Conservation (phyloP, 2,113 vertebrate species). For the Thamnophis sirtalis region DNA sequence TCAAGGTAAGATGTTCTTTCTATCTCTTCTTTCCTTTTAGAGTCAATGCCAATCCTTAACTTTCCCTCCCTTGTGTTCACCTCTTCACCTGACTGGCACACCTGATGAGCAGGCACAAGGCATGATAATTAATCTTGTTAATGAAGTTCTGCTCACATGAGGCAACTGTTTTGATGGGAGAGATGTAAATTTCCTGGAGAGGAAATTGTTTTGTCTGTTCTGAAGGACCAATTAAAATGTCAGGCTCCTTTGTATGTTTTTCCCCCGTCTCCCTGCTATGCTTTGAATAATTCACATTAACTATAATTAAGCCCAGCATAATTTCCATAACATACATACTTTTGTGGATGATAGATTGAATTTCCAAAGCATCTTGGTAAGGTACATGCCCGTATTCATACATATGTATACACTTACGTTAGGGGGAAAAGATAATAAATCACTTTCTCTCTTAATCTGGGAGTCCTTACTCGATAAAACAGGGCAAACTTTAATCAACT, state of each 20-base stretch:
- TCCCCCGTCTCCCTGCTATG: slow-evolving; percentile 56
- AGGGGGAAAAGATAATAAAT: slow-evolving; percentile 24
- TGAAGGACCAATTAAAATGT: slow-evolving; percentile 77
- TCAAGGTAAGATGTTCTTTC: slow-evolving; percentile 77
- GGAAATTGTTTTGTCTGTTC: slow-evolving; percentile 77
- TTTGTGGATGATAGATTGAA: slow-evolving; percentile 58
- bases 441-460: slow-evolving; percentile 16
- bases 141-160: slow-evolving; percentile 70
- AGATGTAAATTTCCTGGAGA: slow-evolving; percentile 73
- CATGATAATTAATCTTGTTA: slow-evolving; percentile 70
- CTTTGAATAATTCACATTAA: slow-evolving; percentile 74
- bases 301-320: slow-evolving; percentile 71
- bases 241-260: slow-evolving; percentile 70
- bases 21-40: not conserved
- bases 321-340: slow-evolving; percentile 62
- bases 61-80: slow-evolving; percentile 15
- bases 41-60: slow-evolving; percentile 24
- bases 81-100: slow-evolving; percentile 59
- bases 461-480: slow-evolving; percentile 25
- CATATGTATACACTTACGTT: not conserved
- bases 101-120: slow-evolving; percentile 53
- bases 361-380: slow-evolving; percentile 35
- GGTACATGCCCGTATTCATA: not conserved
- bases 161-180: slow-evolving; percentile 59
- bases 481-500: slow-evolving; percentile 48